Evolutionary conservation across 2,888 invertebrate genomes (phyloP), one percentile per base, ranked within the genome.

Genomic region (Epinotia nisella): DNA sequence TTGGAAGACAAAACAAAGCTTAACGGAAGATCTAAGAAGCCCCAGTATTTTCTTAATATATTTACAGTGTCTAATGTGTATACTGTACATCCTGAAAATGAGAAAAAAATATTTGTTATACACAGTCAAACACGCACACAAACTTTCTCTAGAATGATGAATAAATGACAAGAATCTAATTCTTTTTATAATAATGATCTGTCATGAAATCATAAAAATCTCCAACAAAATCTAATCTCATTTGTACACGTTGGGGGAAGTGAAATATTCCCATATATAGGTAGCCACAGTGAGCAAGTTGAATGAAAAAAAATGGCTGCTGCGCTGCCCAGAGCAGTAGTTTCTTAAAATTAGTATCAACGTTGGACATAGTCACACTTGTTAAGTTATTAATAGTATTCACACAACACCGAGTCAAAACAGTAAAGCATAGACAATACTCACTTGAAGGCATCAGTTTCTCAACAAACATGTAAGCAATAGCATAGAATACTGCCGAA

Each of bases 11-110:
- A 92, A 76, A 97, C 87, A 87, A 96, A 96, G 84, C 97, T 97
- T 78, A 97, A 94, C 41, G 97, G 96, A 79, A 98, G 94, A 92
- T 98, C 98, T 79, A 98, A 92, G 78, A 97, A 94, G 77, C 96
- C 95, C 82, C 96, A 95, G 90, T 98, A 98, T 90, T 98, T 98
- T 79, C 98, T 95, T 79, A 98, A 85, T 83, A 97, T 93, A 94
- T 97, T 97, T 78, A 98, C 97, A 80, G 97, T 96, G 85, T 98
- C 97, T 86, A 99, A 93, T 69, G 96, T 96, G 87, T 97, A 98
- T 45, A 97, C 96, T 85, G 95, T 95, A 91, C 98, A 98, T 90
- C 94, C 97, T 97, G 94, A 74, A 95, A 92, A 55, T 68, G 58
- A 59, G 13, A 51, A 39, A n/a, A 51, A 51, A 51, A 2, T 0